A percentile compares a stretch with the other conserved stretches of the same genome.
These are phyloP conservation scores for Noctilio leporinus DNA, from an alignment of 2,113 vertebrate genomes.

Conservation along the genomic window DNA sequence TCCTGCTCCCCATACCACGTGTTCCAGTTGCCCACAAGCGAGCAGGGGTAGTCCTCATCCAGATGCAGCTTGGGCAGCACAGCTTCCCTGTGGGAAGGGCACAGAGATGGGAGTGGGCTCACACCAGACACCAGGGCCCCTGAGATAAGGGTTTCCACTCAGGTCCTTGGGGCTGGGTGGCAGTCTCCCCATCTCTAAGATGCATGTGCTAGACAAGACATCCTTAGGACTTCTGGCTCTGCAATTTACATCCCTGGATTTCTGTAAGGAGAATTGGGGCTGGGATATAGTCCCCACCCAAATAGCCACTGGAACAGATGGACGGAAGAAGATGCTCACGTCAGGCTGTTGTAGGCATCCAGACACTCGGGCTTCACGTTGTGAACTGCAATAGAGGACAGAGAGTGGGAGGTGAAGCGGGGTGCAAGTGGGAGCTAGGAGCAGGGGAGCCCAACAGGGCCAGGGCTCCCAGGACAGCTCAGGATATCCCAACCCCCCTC, in stretches of 20 bases:
- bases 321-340: constrained; percentile 80
- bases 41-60: constrained; percentile 90
- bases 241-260: neutral
- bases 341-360: constrained; percentile 92
- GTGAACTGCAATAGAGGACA: constrained; percentile 85
- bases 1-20: constrained; percentile 98
- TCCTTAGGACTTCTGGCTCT: neutral
- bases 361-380: constrained; percentile 94
- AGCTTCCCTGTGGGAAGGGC: constrained; percentile 79
- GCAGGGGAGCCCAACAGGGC: accelerated
- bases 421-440: too few species aligned
- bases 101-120: neutral
- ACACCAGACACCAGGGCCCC: neutral
- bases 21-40: constrained; percentile 96
- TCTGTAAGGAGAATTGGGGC: neutral
- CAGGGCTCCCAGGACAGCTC: neutral
- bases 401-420: neutral
- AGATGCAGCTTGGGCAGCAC: constrained; percentile 89
- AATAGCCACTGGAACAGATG: neutral
- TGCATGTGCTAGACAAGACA: neutral
- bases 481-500: neutral
- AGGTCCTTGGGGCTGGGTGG: neutral
- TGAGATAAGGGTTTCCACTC: neutral
- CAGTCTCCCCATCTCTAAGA: neutral
- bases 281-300: neutral